phyloP scores from a whole-genome alignment of 2,888 invertebrate species.

The Trachelus tabidus region DNA sequence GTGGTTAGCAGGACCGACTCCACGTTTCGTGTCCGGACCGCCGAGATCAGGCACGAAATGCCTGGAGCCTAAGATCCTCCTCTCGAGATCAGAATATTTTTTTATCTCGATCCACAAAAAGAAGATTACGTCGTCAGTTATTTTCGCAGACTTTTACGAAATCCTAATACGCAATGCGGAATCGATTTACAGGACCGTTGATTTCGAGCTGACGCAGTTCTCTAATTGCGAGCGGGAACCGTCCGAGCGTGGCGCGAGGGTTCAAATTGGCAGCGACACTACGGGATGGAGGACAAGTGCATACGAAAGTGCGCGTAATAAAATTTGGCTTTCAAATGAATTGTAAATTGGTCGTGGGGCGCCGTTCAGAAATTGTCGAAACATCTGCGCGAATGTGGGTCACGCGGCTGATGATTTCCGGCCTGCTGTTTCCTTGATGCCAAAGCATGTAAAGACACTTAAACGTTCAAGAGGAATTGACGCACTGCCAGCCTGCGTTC shows the following conservation, averaged over 20 bases:
- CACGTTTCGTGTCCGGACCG: not conserved
- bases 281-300: constrained; percentile 4
- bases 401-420: constrained; percentile 30
- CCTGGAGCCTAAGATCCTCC: not conserved
- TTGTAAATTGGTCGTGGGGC: constrained; percentile 45
- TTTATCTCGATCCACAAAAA: not conserved
- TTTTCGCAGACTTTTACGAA: not conserved
- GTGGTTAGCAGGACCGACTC: not conserved
- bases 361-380: constrained; percentile 11
- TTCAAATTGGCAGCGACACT: not conserved
- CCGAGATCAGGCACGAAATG: not conserved
- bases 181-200: not conserved
- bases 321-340: constrained; percentile 49
- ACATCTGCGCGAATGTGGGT: constrained; percentile 49
- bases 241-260: not conserved
- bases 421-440: not conserved
- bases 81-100: not conserved
- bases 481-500: not conserved
- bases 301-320: constrained; percentile 27
- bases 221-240: not conserved
- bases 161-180: not conserved
- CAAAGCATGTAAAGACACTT: not conserved
- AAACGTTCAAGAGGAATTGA: not conserved
- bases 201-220: not conserved
- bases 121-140: not conserved